Conservation (phyloP, 2,888 invertebrate species). For the Lacanobia oleracea region DNA sequence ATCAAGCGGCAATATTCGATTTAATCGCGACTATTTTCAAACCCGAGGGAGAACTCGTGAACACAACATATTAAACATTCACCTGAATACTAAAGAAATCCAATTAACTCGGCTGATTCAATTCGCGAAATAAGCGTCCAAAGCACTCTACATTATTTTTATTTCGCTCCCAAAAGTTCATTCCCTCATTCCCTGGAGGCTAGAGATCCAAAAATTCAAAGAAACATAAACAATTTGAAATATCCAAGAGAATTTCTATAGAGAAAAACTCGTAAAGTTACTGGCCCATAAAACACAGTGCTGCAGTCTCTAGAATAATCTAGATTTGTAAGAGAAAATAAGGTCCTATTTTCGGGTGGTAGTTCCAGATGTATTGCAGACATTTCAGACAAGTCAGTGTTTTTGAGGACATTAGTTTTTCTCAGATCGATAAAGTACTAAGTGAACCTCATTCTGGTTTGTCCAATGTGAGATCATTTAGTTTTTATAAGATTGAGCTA, state of each 20-base stretch:
- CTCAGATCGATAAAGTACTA: slow-evolving; percentile 39
- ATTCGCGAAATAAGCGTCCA: slow-evolving; percentile 53
- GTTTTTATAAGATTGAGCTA: slow-evolving; percentile 55
- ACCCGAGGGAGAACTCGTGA: slow-evolving; percentile 40
- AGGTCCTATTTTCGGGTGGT: slow-evolving; percentile 41
- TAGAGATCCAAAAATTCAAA: slow-evolving; percentile 36
- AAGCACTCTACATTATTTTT: slow-evolving; percentile 53
- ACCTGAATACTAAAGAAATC: slow-evolving; percentile 52
- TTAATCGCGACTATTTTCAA: slow-evolving; percentile 37
- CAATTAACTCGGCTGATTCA: slow-evolving; percentile 59
- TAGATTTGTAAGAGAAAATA: slow-evolving; percentile 53
- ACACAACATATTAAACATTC: slow-evolving; percentile 59
- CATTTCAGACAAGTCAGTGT: slow-evolving; percentile 29
- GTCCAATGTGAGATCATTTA: slow-evolving; percentile 50
- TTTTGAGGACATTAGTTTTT: slow-evolving; percentile 32
- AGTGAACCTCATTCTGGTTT: slow-evolving; percentile 35
- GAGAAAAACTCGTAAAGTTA: slow-evolving; percentile 51
- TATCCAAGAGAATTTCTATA: slow-evolving; percentile 39
- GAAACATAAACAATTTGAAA: slow-evolving; percentile 50
- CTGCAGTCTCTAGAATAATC: slow-evolving; percentile 48
- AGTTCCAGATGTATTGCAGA: slow-evolving; percentile 39
- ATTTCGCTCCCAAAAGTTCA: slow-evolving; percentile 49
- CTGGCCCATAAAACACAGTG: slow-evolving; percentile 47
- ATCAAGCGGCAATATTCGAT: slow-evolving; percentile 39
- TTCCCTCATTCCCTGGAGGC: slow-evolving; percentile 48